phyloP scores from a whole-genome alignment of 2,113 vertebrate genomes.

The Cairina moschata region DNA sequence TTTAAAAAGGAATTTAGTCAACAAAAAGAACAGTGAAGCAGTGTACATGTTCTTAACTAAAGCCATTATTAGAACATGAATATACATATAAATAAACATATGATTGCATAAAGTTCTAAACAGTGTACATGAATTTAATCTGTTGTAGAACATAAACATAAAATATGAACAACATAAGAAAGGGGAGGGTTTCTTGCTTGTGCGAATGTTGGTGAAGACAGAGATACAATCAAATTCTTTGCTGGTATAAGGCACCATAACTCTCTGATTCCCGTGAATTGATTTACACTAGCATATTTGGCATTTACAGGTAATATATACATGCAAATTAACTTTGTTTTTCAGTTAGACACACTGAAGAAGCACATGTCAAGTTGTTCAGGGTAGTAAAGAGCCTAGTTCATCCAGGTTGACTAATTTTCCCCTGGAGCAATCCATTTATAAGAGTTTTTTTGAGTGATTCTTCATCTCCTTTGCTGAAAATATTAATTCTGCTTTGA shows the following conservation, averaged over 20 bases:
- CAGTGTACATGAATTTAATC: not conserved
- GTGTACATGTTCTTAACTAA: not conserved
- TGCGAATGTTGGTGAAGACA: not conserved
- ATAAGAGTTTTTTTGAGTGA: constrained; percentile 45
- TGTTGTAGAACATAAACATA: not conserved
- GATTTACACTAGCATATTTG: constrained; percentile 31
- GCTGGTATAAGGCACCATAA: not conserved
- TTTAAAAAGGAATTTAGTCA: not conserved
- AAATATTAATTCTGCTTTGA: constrained; percentile 59
- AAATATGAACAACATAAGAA: not conserved
- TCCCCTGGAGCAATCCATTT: constrained; percentile 61
- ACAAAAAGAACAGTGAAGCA: not conserved
- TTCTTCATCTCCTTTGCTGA: constrained; percentile 65
- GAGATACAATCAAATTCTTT: not conserved
- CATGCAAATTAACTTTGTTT: constrained; percentile 29
- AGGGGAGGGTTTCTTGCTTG: not conserved
- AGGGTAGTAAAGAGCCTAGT: constrained; percentile 30
- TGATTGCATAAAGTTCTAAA: not conserved
- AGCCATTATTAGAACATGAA: not conserved
- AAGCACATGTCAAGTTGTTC: constrained; percentile 43
- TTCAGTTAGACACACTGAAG: constrained; percentile 52
- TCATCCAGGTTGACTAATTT: constrained; percentile 57
- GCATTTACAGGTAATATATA: constrained; percentile 38
- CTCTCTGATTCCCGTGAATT: not conserved
- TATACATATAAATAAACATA: not conserved